Evolutionary conservation across 2,797 vertebrate genomes (phyloP).

Genomic region (Nasua narica): DNA sequence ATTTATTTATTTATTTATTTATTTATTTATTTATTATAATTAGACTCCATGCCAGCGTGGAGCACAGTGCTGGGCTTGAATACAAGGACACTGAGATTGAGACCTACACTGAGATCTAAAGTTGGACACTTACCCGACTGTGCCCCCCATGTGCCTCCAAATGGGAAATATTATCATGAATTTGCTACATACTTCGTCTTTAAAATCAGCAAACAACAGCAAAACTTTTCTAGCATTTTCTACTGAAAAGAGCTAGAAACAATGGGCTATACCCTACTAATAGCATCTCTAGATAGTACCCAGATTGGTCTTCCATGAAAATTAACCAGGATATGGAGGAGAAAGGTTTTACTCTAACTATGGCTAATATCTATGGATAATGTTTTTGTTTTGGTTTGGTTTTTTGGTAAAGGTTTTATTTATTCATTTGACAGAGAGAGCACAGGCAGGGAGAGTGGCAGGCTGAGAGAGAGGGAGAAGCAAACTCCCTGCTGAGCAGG

Average conservation of each 20-base stretch:
- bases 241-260: background rate
- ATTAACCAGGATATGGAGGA: background rate
- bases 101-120: background rate
- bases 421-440: background rate
- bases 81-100: background rate
- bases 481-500: background rate
- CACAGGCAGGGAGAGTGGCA: background rate
- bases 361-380: background rate
- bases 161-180: background rate
- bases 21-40: background rate
- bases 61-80: background rate
- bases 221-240: background rate
- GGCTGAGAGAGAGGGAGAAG: background rate
- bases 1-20: background rate
- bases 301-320: background rate
- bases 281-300: background rate
- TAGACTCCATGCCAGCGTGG: background rate
- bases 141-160: background rate
- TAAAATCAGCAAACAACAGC: background rate
- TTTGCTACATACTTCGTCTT: background rate
- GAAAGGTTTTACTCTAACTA: background rate
- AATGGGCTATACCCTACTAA: accelerated
- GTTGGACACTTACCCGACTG: background rate
- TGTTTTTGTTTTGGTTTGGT: no score
- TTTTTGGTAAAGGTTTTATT: background rate